Base-by-base conservation (phyloP, 1,140 invertebrate species). In the Cepaea nemoralis region DNA sequence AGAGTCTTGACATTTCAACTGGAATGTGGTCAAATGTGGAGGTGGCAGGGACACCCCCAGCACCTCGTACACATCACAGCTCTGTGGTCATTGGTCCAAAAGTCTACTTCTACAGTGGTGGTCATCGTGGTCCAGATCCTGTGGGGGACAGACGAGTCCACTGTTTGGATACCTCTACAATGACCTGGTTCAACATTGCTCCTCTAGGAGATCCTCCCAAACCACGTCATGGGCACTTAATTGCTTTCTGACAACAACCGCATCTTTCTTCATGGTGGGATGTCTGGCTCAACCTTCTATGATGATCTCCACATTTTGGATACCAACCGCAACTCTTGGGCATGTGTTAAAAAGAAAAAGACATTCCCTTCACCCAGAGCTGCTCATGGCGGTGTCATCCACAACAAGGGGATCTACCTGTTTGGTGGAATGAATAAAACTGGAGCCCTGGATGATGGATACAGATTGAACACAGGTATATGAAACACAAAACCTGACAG, bases 241-340 rank as follows among this genome's bases (percentile, higher is more conserved):
- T 92, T n/a, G 84, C 87, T 88, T 77, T 81, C 87, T 19, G 69
- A 89, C 66, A 86, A 86, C n/a, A 86, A 85, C 27, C 87, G 87
- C 73, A 81, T 92, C 19, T 91, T 88, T 78, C 70, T 92, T 45
- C 91, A 91, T 84, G 91, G 91, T 40, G 91, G 91, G 39, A 91
- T 92, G 90, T 84, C 89, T 8, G 89, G 89, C 22, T 85, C 86
- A 69, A 88, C 86, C 12, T 90, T 92, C 77, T 91, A 89, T 82
- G 89, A 91, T 85, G 91, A 92, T 83, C 86, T 91, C 31, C 88
- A 91, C 84, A 80, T 90, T 48, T 82, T 92, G n/a, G 89, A 92
- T 83, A 66, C 91, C 19, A 87, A 88, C 24, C 88, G 87, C 45
- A 84, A 85, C 40, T 83, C 82, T 14, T 92, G 91, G 91, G 83